These are phyloP conservation scores for Dolichoris vasculosae DNA, from an alignment of 1,140 invertebrate genomes.

Conservation along the genomic window DNA sequence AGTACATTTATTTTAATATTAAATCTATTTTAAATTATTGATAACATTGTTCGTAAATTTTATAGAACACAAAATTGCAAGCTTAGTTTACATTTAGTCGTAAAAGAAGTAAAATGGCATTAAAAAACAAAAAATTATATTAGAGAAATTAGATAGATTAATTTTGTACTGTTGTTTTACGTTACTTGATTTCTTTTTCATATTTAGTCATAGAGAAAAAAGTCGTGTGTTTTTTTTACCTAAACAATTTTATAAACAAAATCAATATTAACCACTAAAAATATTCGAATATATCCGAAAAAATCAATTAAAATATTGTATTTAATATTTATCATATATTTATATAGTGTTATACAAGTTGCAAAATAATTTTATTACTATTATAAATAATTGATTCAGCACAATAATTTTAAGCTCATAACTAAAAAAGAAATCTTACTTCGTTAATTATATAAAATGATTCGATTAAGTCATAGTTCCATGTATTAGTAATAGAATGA, in stretches of 20 bases:
- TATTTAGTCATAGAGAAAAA: not conserved
- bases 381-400: not conserved
- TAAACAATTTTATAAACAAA: not conserved
- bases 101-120: not conserved
- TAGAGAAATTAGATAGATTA: constrained; percentile 39
- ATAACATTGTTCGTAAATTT: not conserved
- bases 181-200: constrained; percentile 11
- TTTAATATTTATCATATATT: not conserved
- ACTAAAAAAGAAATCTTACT: not conserved
- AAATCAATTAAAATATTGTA: not conserved
- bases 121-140: not conserved
- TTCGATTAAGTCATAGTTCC: constrained; percentile 14
- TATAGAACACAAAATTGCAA: not conserved
- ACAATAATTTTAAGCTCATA: not conserved
- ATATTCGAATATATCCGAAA: not conserved
- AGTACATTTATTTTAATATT: no score
- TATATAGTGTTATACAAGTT: not conserved
- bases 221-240: not conserved
- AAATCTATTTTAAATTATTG: no score
- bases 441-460: constrained; percentile 26
- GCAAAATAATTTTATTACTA: not conserved
- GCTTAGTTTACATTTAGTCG: not conserved
- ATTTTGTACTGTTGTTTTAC: constrained; percentile 33
- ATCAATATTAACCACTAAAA: not conserved
- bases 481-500: not conserved